Percentiles rank a stretch among this genome's conserved stretches.
Evolutionary conservation across 2,888 invertebrate genomes (phyloP).

Genomic region (Tetranychus truncatus): DNA sequence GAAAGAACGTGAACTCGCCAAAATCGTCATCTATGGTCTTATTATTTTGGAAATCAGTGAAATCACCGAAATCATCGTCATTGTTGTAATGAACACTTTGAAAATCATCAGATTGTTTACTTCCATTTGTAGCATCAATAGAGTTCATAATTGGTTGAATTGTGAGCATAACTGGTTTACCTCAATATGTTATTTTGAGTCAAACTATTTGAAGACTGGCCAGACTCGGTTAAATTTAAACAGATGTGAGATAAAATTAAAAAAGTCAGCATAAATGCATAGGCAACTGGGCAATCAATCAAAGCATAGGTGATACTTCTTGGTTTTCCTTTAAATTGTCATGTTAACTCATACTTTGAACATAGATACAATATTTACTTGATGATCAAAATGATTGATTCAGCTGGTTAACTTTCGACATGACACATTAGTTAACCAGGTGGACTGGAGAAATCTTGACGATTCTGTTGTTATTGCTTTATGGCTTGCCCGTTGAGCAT

Average conservation of each 20-base stretch:
- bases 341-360: too few relatives aligned
- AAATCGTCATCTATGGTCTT: background rate
- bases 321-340: background rate
- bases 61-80: background rate
- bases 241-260: background rate
- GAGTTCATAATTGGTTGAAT: slow-evolving; percentile 1
- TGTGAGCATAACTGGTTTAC: background rate
- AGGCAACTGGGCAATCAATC: background rate
- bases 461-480: background rate
- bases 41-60: background rate
- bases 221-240: background rate
- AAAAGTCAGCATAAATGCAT: background rate
- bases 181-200: background rate
- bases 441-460: background rate
- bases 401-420: background rate
- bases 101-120: background rate
- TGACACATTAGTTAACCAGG: background rate
- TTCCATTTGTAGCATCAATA: background rate
- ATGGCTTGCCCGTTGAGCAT: too few relatives aligned
- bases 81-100: background rate
- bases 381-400: background rate
- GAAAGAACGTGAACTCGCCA: background rate
- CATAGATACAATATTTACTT: background rate
- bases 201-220: background rate
- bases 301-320: background rate